Evolutionary conservation across 2,888 invertebrate genomes (phyloP).

Genomic region (Stenodema calcarata): DNA sequence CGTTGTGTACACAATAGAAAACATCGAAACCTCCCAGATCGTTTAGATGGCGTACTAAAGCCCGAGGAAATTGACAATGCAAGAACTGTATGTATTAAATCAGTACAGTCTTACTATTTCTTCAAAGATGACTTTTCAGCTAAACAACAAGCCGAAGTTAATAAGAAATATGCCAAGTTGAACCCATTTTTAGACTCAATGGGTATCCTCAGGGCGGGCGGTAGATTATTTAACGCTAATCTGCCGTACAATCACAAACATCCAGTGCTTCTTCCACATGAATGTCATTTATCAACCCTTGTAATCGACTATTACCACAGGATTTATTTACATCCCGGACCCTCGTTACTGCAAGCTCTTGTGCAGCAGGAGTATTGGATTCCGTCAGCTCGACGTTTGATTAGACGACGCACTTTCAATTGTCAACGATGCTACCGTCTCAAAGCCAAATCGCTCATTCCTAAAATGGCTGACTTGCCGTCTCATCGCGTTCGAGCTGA

Average conservation of each 20-base stretch:
- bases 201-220: no score
- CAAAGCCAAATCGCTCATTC: constrained; percentile 13
- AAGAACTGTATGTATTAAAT: no score
- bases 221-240: no score
- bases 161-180: background rate
- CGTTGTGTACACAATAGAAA: background rate
- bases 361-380: constrained; percentile 39
- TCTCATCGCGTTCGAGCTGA: no score
- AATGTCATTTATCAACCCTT: no score
- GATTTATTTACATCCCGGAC: background rate
- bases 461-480: no score
- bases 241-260: no score
- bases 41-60: background rate
- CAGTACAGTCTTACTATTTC: background rate
- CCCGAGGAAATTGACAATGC: background rate
- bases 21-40: background rate
- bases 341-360: no score
- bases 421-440: constrained; percentile 43
- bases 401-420: background rate
- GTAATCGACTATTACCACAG: constrained; percentile 40
- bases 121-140: background rate
- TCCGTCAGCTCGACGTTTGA: background rate
- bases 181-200: constrained; percentile 19
- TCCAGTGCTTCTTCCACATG: no score
- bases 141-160: background rate